A percentile compares a stretch with the other conserved stretches of the same genome.
Conservation (phyloP, 2,888 invertebrate genomes). For the Octonoba sinensis region DNA sequence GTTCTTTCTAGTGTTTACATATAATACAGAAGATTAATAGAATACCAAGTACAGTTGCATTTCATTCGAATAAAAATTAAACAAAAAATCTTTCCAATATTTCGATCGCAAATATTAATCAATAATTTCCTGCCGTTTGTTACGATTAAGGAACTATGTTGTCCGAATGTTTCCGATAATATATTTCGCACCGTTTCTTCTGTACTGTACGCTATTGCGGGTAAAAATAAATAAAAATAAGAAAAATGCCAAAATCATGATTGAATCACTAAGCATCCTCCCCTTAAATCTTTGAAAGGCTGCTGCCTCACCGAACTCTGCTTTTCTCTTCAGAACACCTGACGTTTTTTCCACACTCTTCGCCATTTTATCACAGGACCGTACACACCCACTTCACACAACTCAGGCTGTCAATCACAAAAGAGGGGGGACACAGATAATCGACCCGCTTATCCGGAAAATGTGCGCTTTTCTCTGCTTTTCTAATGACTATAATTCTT, state of each 20-base stretch:
- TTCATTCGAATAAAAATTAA: no score
- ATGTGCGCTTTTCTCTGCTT: constrained; percentile 16
- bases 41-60: no score
- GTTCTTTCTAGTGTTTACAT: no score
- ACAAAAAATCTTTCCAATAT: no score
- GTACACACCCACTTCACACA: constrained; percentile 46
- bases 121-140: no score
- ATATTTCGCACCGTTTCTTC: no score
- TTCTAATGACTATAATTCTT: background rate
- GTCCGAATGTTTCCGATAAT: no score
- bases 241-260: constrained; percentile 2
- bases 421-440: constrained; percentile 32
- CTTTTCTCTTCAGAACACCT: constrained; percentile 52
- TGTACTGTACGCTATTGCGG: no score
- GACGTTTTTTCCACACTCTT: constrained; percentile 60
- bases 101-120: no score
- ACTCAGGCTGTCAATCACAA: constrained; percentile 48
- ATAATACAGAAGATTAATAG: no score
- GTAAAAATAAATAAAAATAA: no score
- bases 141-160: no score
- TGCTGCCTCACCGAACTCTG: constrained; percentile 20
- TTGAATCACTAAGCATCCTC: constrained; percentile 26
- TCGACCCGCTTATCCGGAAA: constrained; percentile 33
- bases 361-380: constrained; percentile 45
- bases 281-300: constrained; percentile 38